phyloP scores from a whole-genome alignment of 2,113 vertebrate species.

The Oreocharis arfaki region DNA sequence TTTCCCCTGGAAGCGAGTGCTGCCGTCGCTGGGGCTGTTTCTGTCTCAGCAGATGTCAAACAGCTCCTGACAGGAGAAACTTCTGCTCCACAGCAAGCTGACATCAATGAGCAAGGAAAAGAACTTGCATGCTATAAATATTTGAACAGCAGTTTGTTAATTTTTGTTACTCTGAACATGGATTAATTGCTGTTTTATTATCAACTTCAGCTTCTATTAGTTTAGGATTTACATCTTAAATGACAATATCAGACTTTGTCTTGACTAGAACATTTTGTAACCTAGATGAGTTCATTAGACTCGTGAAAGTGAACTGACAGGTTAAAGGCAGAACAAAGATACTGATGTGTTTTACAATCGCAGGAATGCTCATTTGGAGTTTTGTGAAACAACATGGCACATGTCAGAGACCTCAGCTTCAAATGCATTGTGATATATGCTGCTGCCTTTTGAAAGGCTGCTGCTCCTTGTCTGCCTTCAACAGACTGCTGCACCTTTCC shows the following conservation, averaged over 20 bases:
- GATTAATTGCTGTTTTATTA: constrained; percentile 71
- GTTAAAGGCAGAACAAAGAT: constrained; percentile 44
- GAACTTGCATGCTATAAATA: constrained; percentile 61
- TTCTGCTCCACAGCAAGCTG: not conserved
- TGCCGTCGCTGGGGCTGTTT: not conserved
- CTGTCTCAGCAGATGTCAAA: not conserved
- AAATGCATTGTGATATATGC: not conserved
- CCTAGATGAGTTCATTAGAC: constrained; percentile 56
- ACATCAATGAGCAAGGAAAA: not conserved
- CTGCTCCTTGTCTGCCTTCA: not conserved
- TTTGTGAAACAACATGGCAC: not conserved
- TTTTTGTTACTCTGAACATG: constrained; percentile 62
- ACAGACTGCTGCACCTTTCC: not conserved
- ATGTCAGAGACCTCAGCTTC: not conserved
- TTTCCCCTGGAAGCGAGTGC: not conserved
- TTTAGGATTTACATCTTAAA: constrained; percentile 71
- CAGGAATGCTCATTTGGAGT: not conserved
- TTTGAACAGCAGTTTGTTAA: constrained; percentile 66
- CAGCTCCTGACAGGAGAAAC: not conserved
- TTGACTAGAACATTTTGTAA: constrained; percentile 73
- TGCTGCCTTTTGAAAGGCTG: not conserved
- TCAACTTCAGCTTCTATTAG: constrained; percentile 65
- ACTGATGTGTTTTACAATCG: not conserved
- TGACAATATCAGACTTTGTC: constrained; percentile 43
- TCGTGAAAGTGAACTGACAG: constrained; percentile 60